These are phyloP conservation scores for Argyrosomus japonicus DNA, from an alignment of 2,113 vertebrate genomes.

Conservation along the genomic window DNA sequence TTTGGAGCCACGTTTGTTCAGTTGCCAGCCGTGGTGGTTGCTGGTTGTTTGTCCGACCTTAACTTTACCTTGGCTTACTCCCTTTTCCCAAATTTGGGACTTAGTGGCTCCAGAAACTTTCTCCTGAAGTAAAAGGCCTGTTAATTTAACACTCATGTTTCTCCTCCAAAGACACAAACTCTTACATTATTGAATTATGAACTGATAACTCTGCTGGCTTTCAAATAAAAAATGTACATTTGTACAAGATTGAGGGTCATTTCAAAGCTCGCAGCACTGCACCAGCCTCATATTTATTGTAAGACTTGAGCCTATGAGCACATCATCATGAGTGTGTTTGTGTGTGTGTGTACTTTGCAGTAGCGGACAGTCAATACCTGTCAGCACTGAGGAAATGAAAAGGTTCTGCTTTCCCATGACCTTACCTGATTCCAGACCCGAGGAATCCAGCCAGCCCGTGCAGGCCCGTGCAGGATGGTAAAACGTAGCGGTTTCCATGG, in stretches of 20 bases:
- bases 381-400: constrained; percentile 47
- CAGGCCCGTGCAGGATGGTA: constrained; percentile 45
- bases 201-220: not conserved
- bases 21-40: not conserved
- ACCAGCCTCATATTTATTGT: not conserved
- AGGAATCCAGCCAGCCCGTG: constrained; percentile 34
- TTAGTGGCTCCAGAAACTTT: not conserved
- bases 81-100: not conserved
- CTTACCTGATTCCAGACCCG: constrained; percentile 34
- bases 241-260: not conserved
- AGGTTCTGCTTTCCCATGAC: constrained; percentile 43
- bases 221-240: not conserved
- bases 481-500: constrained; percentile 38
- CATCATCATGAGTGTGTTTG: not conserved
- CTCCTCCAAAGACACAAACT: not conserved
- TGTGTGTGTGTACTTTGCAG: not conserved
- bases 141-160: not conserved
- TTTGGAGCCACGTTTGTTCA: not conserved
- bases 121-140: not conserved
- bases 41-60: not conserved
- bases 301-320: not conserved
- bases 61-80: not conserved
- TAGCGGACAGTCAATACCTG: constrained; percentile 20
- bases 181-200: not conserved
- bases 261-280: not conserved